phyloP scores from a whole-genome alignment of 2,888 invertebrate species.

The Agrilus biguttatus region DNA sequence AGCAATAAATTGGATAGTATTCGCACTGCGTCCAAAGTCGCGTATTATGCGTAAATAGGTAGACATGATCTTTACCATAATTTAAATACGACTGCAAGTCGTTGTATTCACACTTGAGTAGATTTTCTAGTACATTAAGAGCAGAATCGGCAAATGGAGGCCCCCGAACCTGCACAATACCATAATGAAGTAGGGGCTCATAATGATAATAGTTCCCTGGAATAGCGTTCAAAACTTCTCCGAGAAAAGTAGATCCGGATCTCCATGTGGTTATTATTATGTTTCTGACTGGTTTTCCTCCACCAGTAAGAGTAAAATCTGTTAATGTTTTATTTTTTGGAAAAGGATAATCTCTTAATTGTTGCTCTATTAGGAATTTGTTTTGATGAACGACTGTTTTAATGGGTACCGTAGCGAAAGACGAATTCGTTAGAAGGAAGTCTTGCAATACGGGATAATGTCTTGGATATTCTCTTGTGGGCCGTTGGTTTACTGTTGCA shows the following conservation, averaged over 20 bases:
- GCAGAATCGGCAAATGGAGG: constrained; percentile 55
- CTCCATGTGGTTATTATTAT: constrained; percentile 81
- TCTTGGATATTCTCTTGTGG: constrained; percentile 9
- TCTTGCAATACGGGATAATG: constrained; percentile 2
- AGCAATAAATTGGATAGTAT: constrained; percentile 48
- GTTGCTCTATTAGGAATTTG: constrained; percentile 36
- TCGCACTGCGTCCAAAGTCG: constrained; percentile 73
- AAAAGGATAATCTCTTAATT: constrained; percentile 47
- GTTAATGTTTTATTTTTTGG: constrained; percentile 44
- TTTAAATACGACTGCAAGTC: constrained; percentile 61
- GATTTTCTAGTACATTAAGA: constrained; percentile 49
- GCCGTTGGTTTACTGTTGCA: constrained; percentile 9
- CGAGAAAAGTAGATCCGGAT: constrained; percentile 80
- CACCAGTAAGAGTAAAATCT: constrained; percentile 53
- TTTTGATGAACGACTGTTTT: constrained; percentile 43
- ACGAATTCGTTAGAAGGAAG: constrained; percentile 16
- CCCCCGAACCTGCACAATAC: constrained; percentile 67
- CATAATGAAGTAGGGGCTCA: constrained; percentile 73
- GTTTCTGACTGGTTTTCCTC: constrained; percentile 60
- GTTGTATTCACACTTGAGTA: constrained; percentile 64
- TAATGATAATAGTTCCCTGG: constrained; percentile 84
- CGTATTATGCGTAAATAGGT: constrained; percentile 74
- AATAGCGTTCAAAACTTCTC: constrained; percentile 68
- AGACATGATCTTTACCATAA: constrained; percentile 61
- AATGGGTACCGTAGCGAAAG: constrained; percentile 27